Evolutionary conservation across 2,888 invertebrate genomes (phyloP).

Genomic region (Ennomos quercinarius): DNA sequence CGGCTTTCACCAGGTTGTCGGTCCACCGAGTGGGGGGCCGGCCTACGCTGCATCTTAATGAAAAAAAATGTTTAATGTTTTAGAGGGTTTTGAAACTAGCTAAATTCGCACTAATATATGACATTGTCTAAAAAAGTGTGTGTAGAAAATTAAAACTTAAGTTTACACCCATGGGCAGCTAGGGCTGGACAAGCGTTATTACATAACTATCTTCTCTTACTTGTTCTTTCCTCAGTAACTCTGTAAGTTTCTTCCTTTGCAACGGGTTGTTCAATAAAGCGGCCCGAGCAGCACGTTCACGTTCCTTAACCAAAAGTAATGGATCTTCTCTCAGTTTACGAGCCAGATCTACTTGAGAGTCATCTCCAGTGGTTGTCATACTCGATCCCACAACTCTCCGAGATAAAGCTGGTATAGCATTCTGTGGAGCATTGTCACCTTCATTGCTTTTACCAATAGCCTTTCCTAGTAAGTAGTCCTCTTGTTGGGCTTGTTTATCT

Average conservation of each 20-base stretch:
- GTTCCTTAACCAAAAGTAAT: slow-evolving; percentile 93
- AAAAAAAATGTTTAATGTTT: too few relatives aligned
- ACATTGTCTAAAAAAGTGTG: too few relatives aligned
- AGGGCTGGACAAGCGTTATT: too few relatives aligned
- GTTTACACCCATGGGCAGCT: too few relatives aligned
- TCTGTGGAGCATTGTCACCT: slow-evolving; percentile 87
- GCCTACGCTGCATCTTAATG: too few relatives aligned
- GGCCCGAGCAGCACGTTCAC: slow-evolving; percentile 94
- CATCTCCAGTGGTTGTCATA: slow-evolving; percentile 76
- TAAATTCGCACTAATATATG: too few relatives aligned
- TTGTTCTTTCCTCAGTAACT: slow-evolving; percentile 88
- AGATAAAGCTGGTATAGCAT: slow-evolving; percentile 89
- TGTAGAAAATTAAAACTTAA: too few relatives aligned
- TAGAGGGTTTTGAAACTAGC: too few relatives aligned
- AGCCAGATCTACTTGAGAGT: slow-evolving; percentile 92
- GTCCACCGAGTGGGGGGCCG: too few relatives aligned
- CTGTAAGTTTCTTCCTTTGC: slow-evolving; percentile 93
- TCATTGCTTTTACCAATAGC: slow-evolving; percentile 93
- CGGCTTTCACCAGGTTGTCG: too few relatives aligned
- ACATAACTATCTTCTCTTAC: slow-evolving; percentile 44
- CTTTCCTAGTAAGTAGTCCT: slow-evolving; percentile 95
- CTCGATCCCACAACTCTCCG: slow-evolving; percentile 76
- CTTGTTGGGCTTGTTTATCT: slow-evolving; percentile 88
- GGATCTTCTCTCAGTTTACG: slow-evolving; percentile 98
- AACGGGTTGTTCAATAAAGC: slow-evolving; percentile 96